Evolutionary conservation across 2,888 invertebrate species (phyloP).

Genomic region (Lasioglossum villosulum): DNA sequence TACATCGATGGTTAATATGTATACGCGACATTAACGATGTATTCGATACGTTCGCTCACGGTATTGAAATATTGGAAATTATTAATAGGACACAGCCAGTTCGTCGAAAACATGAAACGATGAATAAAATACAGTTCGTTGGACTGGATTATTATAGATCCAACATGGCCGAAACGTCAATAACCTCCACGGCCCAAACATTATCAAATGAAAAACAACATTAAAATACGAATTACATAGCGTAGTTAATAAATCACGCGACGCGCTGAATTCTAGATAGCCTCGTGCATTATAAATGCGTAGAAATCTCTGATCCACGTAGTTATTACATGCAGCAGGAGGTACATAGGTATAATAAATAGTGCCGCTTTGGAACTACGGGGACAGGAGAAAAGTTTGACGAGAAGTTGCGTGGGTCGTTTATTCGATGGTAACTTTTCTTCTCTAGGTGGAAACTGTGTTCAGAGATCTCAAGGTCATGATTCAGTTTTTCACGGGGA

Average conservation of each 20-base stretch:
- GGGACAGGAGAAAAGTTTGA: neutral
- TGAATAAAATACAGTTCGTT: neutral
- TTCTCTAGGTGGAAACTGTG: neutral
- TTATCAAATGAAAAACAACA: neutral
- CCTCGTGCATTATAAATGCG: neutral
- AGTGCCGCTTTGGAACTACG: neutral
- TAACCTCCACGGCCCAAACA: neutral
- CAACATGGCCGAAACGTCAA: neutral
- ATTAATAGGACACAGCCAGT: neutral
- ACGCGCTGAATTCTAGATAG: neutral
- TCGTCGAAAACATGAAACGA: neutral
- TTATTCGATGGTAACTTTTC: constrained; percentile 3
- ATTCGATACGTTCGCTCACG: neutral
- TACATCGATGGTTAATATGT: too few species aligned
- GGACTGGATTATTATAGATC: neutral
- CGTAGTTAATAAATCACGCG: neutral
- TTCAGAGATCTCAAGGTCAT: neutral
- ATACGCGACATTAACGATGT: too few species aligned
- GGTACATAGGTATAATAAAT: neutral
- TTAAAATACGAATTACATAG: neutral
- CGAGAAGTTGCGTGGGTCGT: neutral
- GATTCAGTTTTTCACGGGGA: neutral
- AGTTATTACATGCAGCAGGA: neutral
- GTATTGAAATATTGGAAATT: neutral
- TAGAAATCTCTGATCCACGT: neutral